Base-by-base conservation (phyloP, 2,113 vertebrate species). In the Larimichthys polyactis region DNA sequence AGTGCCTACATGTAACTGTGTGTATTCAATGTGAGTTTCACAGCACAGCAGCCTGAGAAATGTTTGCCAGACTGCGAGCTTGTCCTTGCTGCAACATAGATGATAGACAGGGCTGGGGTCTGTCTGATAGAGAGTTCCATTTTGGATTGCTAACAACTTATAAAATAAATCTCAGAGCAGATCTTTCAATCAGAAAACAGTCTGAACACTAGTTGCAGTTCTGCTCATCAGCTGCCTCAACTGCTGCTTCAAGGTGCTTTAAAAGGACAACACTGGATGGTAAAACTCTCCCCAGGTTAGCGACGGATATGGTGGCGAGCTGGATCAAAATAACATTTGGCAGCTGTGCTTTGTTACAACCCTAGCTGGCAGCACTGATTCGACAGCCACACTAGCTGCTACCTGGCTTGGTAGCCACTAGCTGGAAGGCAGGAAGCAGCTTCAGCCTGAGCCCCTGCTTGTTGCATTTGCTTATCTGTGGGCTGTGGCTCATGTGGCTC, bases 401-500 rank as follows among this genome's bases (percentile, higher is more conserved):
- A 46, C 46, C 51, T 75, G 40, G 0, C 64, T 57, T 3, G 20
- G 69, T 68, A 54, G 22, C 0, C 24, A 32, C 49, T 17, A 17
- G 49, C 36, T 74, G 20, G 14, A 46, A 51, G 65, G 63, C 57
- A 75, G 29, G 3, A 55, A 67, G 44, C 68, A 78, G 54, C 32
- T 57, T 20, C 2, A 74, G 64, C 29, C 51, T 1, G 12, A 5
- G 32, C 29, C 1, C 68, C 43, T 40, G 52, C 58, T 43, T 49
- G 16, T 49, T 36, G 36, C 52, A 32, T n/a, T 3, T 20, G 5
- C 20, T 27, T 17, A 51, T 73, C 43, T 51, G 69, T 55, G 4
- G 6, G 58, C 40, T 64, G 19, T 81, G n/a, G 11, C 27, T 64
- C 22, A 44, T 43, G 32, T 36, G 32, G 32, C 43, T 19, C 10